Base-by-base conservation (phyloP, 2,113 vertebrate genomes). In the Emberiza fucata region DNA sequence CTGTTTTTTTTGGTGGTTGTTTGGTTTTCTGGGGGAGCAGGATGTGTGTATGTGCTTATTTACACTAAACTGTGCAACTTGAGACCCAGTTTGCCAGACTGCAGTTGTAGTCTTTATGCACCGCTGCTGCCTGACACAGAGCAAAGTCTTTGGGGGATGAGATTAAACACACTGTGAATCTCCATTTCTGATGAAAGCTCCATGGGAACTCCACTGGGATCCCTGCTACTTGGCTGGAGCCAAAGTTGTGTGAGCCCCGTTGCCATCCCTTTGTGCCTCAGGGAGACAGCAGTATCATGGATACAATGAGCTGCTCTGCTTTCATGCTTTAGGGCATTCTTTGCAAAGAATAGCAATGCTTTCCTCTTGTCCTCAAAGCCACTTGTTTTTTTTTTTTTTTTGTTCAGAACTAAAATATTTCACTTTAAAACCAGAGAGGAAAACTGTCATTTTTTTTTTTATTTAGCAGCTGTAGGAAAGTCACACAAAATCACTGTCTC, bases 161-260 rank as follows among this genome's bases (percentile, higher is more conserved):
- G 82, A 93, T 87, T 81, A 94, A 90, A 92, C 56, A 85, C 61
- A 35, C 63, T 20, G 33, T n/a, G 69, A 87, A 57, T 39, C 64
- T 96, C 89, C 53, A 64, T 70, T 78, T 95, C 54, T 89, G 86
- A 93, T 89, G 90, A 61, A 82, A 95, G 86, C 87, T 96, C 92
- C 93, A 78, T 92, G 94, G 90, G 89, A 95, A 95, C 91, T 29
- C 66, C 24, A 2, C 13, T 64, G 73, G 76, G 83, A 92, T 89
- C 42, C 8, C 82, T 91, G 64, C 50, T 88, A n/a, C 75, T 95
- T 84, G 61, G 71, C 75, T 51, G 86, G 61, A 81, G 81, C 51
- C 66, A 6, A 17, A 91, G 60, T 24, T 56, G 76, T 53, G 11
- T 37, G 64, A 91, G 89, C 44, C 64, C 47, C 9, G 42, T 76